Percentiles rank a stretch among this genome's conserved stretches.
These are phyloP conservation scores for Marisa cornuarietis DNA, from an alignment of 1,140 invertebrate genomes.

Conservation along the genomic window DNA sequence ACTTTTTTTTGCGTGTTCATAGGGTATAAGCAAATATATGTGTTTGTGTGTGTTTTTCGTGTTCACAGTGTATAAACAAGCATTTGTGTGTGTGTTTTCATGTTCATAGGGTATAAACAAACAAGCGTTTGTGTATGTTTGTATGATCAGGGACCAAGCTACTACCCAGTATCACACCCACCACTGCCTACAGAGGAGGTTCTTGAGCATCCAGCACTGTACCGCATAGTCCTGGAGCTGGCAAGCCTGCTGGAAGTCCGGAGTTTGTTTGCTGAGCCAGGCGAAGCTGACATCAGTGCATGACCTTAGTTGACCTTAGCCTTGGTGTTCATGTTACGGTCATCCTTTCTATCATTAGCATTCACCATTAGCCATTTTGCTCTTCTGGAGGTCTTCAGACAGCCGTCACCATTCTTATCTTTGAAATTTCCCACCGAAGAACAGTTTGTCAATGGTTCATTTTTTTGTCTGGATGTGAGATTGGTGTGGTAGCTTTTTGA, in stretches of 20 bases:
- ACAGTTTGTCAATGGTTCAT: background rate
- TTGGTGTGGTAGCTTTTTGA: background rate
- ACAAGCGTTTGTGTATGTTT: background rate
- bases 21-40: no score
- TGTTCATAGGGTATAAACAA: no score
- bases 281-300: constrained; percentile 54
- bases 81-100: no score
- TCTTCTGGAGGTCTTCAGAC: background rate
- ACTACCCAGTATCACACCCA: constrained; percentile 85
- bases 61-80: no score
- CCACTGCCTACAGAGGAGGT: constrained; percentile 86
- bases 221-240: constrained; percentile 83
- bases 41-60: no score
- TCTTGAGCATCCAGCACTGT: constrained; percentile 85
- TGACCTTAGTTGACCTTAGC: constrained; percentile 17
- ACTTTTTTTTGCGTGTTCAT: no score
- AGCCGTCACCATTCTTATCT: background rate
- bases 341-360: background rate
- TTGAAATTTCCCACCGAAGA: background rate
- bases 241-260: constrained; percentile 78
- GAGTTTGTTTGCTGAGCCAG: constrained; percentile 59
- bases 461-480: background rate
- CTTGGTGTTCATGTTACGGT: background rate
- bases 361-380: background rate
- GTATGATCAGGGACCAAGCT: constrained; percentile 75